These are phyloP conservation scores for Crypturellus undulatus DNA, from an alignment of 2,113 vertebrate genomes.

Conservation along the genomic window DNA sequence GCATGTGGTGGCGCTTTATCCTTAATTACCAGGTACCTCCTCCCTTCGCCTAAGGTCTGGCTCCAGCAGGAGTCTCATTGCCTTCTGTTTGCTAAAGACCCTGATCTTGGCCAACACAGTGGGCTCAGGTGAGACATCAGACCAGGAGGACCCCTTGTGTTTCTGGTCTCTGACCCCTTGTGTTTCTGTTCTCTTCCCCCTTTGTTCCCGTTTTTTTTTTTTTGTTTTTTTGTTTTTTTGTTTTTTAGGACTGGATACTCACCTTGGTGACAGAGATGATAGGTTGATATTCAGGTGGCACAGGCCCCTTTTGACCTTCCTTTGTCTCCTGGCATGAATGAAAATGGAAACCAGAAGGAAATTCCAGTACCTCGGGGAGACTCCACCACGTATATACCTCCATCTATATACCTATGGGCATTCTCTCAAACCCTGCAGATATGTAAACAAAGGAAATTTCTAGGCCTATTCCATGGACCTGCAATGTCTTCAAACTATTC, in stretches of 20 bases:
- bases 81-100: neutral
- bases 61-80: neutral
- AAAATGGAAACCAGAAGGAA: neutral
- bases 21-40: neutral
- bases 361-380: too few species aligned
- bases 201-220: neutral
- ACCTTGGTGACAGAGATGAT: fast-evolving
- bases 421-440: too few species aligned
- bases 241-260: neutral
- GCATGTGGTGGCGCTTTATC: fast-evolving
- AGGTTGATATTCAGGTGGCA: neutral
- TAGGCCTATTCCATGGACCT: too few species aligned
- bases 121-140: neutral
- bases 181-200: neutral
- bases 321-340: neutral
- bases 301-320: neutral
- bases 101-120: too few species aligned
- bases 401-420: too few species aligned
- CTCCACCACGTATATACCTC: too few species aligned
- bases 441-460: too few species aligned
- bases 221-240: too few species aligned
- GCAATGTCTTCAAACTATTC: too few species aligned
- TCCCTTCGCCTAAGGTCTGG: neutral
- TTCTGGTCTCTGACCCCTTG: neutral
- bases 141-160: neutral